These are phyloP conservation scores for Nansenia antarctica DNA, from an alignment of 2,113 vertebrate species.

Conservation along the genomic window DNA sequence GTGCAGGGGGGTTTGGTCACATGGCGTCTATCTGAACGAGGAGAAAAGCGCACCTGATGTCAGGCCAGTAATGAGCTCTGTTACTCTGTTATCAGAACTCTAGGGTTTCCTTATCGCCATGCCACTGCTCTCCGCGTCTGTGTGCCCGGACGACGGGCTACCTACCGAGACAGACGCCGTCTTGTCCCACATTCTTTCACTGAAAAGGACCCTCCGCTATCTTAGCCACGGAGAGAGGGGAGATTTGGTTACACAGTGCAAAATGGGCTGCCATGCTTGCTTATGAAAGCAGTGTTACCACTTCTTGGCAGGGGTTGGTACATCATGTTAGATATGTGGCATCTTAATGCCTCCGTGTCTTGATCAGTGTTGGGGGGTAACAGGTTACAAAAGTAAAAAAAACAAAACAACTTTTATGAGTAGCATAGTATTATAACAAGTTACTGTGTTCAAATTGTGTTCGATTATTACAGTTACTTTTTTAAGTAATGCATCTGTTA, in stretches of 20 bases:
- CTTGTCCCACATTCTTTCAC: constrained; percentile 72
- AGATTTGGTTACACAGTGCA: constrained; percentile 63
- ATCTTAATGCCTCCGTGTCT: constrained; percentile 19
- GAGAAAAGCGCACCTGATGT: constrained; percentile 37
- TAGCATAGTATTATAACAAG: no score
- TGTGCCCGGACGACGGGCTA: constrained; percentile 51
- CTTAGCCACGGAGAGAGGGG: constrained; percentile 38
- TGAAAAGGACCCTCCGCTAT: constrained; percentile 64
- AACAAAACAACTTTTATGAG: no score
- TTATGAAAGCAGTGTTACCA: constrained; percentile 45
- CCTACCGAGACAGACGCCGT: constrained; percentile 69
- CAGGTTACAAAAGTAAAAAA: no score
- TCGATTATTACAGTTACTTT: no score
- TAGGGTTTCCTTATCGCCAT: constrained; percentile 70
- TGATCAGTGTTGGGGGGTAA: no score
- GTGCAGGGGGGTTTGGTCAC: background rate
- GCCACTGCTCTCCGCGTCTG: constrained; percentile 47
- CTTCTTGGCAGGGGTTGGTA: constrained; percentile 45
- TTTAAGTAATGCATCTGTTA: no score
- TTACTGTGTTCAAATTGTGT: no score
- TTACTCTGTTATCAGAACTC: constrained; percentile 65
- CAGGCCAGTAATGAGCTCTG: constrained; percentile 61
- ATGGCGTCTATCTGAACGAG: background rate
- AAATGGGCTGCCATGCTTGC: constrained; percentile 44
- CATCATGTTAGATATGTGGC: constrained; percentile 26